Base-by-base conservation (phyloP, 2,113 vertebrate genomes). In the Chitala chitala region DNA sequence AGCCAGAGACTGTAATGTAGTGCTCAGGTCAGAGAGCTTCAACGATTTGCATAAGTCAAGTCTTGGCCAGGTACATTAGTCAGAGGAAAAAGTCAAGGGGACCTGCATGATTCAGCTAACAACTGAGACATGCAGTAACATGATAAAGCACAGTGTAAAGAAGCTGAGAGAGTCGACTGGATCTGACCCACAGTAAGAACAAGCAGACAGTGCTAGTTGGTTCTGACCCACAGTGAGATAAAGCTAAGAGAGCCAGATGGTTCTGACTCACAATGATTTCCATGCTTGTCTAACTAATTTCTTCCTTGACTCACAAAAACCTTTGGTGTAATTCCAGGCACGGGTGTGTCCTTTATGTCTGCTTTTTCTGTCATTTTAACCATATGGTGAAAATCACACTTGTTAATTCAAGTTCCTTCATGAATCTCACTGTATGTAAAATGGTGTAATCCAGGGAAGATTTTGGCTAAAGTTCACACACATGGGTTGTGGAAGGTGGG, bases 1-100 rank as follows among this genome's bases (percentile, higher is more conserved):
- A 40, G 42, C 71, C n/a, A n/a, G n/a, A 48, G 71, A 31, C 26
- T 48, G 40, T 42, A 42, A 42, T 68, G 64, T n/a, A 46, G 44
- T 26, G 42, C 26, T 7, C 22, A 68, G 42, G 64, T 29, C 42
- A 68, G 22, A 4, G 64, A 20, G 10, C 42, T 48, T 6, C 7
- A 42, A 68, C 64, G 22, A 13, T 9, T 36, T 44, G 63, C 63
- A 44, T 8, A 66, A n/a, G 38, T 31, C 22, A 72, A 13, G 24
- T 48, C 42, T 8, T 44, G 20, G 38, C 42, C 24, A 55, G 10
- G 38, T 33, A 36, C 17, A 70, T 53, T 36, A 53, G 68, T 24
- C 56, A 59, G 24, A 58, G 58, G 31, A 15, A 29, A 29, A 15
- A 8, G 31, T 7, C 38, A 38, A 63, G 7, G 59, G 59, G 33